Conservation (phyloP, 2,888 invertebrate species). For the Sarcophaga subvicina region DNA sequence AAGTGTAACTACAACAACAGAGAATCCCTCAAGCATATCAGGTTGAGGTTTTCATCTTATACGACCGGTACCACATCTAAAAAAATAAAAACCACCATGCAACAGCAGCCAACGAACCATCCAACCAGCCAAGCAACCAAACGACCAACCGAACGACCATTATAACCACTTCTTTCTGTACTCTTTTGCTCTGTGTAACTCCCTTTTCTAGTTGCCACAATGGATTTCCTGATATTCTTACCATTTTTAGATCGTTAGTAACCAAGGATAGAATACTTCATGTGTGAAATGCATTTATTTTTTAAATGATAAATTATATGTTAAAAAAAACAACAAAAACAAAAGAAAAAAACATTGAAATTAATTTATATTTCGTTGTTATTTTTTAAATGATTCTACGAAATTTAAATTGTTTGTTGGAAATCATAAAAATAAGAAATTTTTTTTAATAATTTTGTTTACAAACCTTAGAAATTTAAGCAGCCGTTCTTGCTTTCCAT, state of each 20-base stretch:
- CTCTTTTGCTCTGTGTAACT: constrained; percentile 21
- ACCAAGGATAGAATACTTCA: constrained; percentile 31
- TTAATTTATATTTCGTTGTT: constrained; percentile 21
- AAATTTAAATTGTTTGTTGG: not conserved
- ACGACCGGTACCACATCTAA: constrained; percentile 33
- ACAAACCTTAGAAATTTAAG: not conserved
- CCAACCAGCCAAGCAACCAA: constrained; percentile 7
- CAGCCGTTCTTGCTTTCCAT: not conserved
- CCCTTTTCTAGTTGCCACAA: too few relatives aligned
- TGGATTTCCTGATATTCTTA: not conserved
- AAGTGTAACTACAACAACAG: constrained; percentile 69
- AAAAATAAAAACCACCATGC: not conserved
- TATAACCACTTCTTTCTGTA: constrained; percentile 46
- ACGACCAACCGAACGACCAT: constrained; percentile 28
- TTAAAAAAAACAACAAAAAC: not conserved
- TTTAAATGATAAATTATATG: constrained; percentile 40
- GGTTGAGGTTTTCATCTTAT: constrained; percentile 65
- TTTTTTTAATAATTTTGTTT: not conserved
- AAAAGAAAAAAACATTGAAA: constrained; percentile 23
- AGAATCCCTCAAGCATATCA: constrained; percentile 68
- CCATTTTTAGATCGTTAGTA: constrained; percentile 34
- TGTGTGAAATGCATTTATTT: constrained; percentile 59
- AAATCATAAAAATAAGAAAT: too few relatives aligned
- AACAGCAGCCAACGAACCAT: constrained; percentile 16
- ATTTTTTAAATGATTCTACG: not conserved